These are phyloP conservation scores for Scomber scombrus DNA, from an alignment of 2,113 vertebrate genomes.

Conservation along the genomic window DNA sequence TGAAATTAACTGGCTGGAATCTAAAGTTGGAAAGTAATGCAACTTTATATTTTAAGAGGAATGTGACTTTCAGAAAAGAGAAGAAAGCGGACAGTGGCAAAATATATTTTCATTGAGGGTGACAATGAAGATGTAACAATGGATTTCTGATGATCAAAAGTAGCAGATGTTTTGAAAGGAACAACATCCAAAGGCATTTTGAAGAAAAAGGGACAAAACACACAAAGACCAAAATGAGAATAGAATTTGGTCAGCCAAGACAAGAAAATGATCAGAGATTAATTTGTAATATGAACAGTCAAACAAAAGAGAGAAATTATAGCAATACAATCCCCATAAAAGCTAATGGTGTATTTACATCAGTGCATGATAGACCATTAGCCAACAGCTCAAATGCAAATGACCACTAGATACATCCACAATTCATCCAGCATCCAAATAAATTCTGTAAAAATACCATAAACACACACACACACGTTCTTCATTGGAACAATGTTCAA, in stretches of 20 bases:
- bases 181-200: conserved; percentile 16
- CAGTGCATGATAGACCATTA: conserved; percentile 22
- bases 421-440: conserved; percentile 61
- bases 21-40: neutral
- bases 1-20: conserved; percentile 7
- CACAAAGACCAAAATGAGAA: conserved; percentile 11
- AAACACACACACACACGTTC: conserved; percentile 35
- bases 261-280: conserved; percentile 17
- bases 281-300: conserved; percentile 22
- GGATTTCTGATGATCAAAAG: conserved; percentile 33
- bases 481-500: conserved; percentile 78
- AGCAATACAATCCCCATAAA: neutral
- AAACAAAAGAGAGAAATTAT: conserved; percentile 16
- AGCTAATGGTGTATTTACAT: neutral
- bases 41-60: conserved; percentile 17
- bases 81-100: neutral
- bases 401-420: conserved; percentile 46
- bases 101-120: conserved; percentile 16
- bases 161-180: conserved; percentile 20
- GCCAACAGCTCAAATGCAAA: conserved; percentile 66
- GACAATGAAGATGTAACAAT: conserved; percentile 26
- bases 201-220: conserved; percentile 27
- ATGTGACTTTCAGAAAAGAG: neutral
- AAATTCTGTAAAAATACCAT: conserved; percentile 22
- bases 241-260: conserved; percentile 3